phyloP scores from a whole-genome alignment of 1,140 invertebrate genomes.

The Parasteatoda tepidariorum region DNA sequence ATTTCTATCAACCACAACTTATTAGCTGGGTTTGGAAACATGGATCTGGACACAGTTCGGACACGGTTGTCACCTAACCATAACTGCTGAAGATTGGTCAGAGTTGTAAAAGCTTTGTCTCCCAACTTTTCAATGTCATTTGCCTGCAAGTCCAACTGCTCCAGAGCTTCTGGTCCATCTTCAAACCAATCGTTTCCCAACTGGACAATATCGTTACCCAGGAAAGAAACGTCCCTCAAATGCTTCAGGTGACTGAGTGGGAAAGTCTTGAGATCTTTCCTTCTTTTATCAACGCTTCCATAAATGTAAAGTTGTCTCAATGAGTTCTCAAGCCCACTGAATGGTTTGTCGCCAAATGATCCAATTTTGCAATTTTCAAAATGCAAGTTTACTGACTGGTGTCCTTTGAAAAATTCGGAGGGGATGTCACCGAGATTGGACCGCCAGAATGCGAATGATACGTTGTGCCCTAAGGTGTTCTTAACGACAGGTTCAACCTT shows the following conservation, averaged over 20 bases:
- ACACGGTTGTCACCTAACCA: slow-evolving; percentile 42
- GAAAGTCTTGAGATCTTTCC: slow-evolving; percentile 29
- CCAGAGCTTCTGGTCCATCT: slow-evolving; percentile 12
- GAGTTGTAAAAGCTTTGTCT: slow-evolving; percentile 36
- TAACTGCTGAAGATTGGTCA: slow-evolving; percentile 32
- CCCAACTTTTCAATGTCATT: slow-evolving; percentile 53
- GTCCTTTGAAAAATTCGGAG: slow-evolving; percentile 36
- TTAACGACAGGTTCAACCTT: neutral
- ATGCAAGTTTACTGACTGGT: slow-evolving; percentile 5
- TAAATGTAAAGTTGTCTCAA: slow-evolving; percentile 29
- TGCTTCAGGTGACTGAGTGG: slow-evolving; percentile 34
- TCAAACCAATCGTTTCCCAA: slow-evolving; percentile 50
- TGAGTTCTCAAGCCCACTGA: slow-evolving; percentile 28
- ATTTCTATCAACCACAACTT: slow-evolving; percentile 35
- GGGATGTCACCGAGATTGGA: slow-evolving; percentile 23
- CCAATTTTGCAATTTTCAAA: slow-evolving; percentile 45
- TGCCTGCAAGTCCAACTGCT: slow-evolving; percentile 27
- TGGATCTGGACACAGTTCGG: slow-evolving; percentile 38
- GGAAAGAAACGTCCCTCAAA: slow-evolving; percentile 3
- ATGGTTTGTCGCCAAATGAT: slow-evolving; percentile 45
- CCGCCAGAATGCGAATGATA: slow-evolving; percentile 28
- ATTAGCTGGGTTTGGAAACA: slow-evolving; percentile 42
- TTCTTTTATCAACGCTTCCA: slow-evolving; percentile 40
- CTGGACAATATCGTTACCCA: slow-evolving; percentile 42
- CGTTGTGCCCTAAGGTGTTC: slow-evolving; percentile 6